Evolutionary conservation across 2,797 vertebrate genomes (phyloP).

Genomic region (Semotilus atromaculatus): DNA sequence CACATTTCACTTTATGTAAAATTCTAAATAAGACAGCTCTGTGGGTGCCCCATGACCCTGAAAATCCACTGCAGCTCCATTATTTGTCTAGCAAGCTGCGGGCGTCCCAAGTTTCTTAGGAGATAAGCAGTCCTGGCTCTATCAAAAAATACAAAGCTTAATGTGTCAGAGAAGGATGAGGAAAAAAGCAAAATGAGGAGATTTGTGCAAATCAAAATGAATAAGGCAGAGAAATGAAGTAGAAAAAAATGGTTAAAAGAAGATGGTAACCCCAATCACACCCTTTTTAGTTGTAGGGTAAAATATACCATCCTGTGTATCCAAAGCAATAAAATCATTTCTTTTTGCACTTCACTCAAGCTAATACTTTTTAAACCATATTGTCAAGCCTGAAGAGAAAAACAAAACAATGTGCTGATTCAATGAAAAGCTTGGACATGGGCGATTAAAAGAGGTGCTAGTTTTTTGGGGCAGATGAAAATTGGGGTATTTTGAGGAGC

Average conservation of each 20-base stretch:
- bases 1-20: slow-evolving; percentile 56
- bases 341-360: slow-evolving; percentile 46
- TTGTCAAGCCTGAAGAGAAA: slow-evolving; percentile 63
- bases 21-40: slow-evolving; percentile 60
- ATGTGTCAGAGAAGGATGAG: slow-evolving; percentile 51
- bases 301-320: background rate
- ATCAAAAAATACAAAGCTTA: slow-evolving; percentile 60
- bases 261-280: slow-evolving; percentile 45
- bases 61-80: slow-evolving; percentile 61
- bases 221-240: slow-evolving; percentile 22
- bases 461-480: slow-evolving; percentile 78
- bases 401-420: slow-evolving; percentile 68
- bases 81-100: slow-evolving; percentile 57
- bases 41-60: slow-evolving; percentile 58
- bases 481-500: slow-evolving; percentile 79
- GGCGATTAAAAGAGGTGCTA: slow-evolving; percentile 72
- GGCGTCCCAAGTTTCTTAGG: slow-evolving; percentile 59
- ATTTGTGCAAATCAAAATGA: slow-evolving; percentile 35
- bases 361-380: slow-evolving; percentile 60
- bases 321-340: slow-evolving; percentile 31
- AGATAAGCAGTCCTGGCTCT: slow-evolving; percentile 63
- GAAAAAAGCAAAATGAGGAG: slow-evolving; percentile 55
- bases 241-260: slow-evolving; percentile 29
- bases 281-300: slow-evolving; percentile 47
- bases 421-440: slow-evolving; percentile 70